Conservation (phyloP, 2,888 invertebrate genomes). For the Hirtodrosophila confusa region DNA sequence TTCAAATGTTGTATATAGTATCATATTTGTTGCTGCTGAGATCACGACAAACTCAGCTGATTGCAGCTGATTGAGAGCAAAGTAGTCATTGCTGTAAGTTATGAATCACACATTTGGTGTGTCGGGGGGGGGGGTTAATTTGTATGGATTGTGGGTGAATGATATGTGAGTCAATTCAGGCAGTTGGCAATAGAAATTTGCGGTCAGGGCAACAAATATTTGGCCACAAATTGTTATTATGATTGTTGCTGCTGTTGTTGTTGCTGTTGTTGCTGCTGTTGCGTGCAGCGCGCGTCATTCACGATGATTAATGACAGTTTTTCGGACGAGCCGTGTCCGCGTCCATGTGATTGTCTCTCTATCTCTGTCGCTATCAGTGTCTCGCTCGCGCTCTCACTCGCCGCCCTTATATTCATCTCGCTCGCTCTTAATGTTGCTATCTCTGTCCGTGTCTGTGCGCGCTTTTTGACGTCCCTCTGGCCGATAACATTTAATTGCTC, state of each 20-base stretch:
- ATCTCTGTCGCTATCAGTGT: neutral
- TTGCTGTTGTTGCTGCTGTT: constrained; percentile 33
- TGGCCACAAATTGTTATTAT: constrained; percentile 75
- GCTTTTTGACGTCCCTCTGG: constrained; percentile 55
- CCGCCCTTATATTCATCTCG: neutral
- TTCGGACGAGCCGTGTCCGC: constrained; percentile 55
- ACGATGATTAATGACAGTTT: constrained; percentile 74
- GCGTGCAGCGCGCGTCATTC: constrained; percentile 60
- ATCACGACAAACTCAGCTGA: constrained; percentile 21
- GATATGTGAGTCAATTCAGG: constrained; percentile 25
- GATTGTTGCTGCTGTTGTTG: constrained; percentile 36
- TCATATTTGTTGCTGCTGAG: neutral
- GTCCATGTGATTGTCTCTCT: constrained; percentile 30
- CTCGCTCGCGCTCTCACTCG: constrained; percentile 11
- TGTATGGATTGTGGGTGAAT: neutral
- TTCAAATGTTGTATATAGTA: neutral
- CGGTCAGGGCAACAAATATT: constrained; percentile 68
- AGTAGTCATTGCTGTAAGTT: constrained; percentile 35
- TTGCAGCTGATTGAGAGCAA: neutral
- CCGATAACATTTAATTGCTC: constrained; percentile 76
- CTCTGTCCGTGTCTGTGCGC: constrained; percentile 14
- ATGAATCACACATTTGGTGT: constrained; percentile 39
- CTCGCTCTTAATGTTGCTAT: constrained; percentile 12
- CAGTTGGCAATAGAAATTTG: constrained; percentile 54
- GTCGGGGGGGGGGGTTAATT: neutral